Base-by-base conservation (phyloP, 92 coral and sea anemone species). In the Epizoanthus rinbou region DNA sequence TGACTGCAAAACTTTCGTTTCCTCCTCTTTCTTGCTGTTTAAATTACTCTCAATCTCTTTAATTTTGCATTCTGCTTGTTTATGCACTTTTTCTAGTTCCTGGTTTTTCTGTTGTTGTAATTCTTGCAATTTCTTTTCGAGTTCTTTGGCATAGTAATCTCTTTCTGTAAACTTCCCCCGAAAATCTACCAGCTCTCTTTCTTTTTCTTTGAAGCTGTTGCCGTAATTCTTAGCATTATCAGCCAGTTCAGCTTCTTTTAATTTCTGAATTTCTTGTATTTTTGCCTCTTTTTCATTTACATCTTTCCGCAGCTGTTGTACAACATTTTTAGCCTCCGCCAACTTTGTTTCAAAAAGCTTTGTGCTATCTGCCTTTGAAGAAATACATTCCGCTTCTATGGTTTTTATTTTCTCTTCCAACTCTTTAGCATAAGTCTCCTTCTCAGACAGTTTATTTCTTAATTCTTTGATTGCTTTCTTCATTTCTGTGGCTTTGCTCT, bases 391-490 rank as follows among this genome's bases (percentile, higher is more conserved):
- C 21, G 92, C 89, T 54, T 87, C 93, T 13, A 74, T 33, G 16
- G 64, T 43, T 64, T 85, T 94, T 31, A 97, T n/a, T 75, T 88
- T 92, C 21, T 94, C 96, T 59, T 92, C 94, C 2, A 94, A 82
- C 43, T 90, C 88, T 63, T 90, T 89, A 0, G 84, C 97, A 31
- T 91, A 89, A 45, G 81, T 87, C 80, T 97, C 99, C 64, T 92
- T 97, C 62, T 92, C 97, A 28, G 95, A 84, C 28, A 97, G 90
- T 69, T 94, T 97, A 54, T 81, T 88, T 69, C 99, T 85, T 4
- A 97, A 80, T 66, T 97, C 98, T 81, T 97, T 97, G n/a, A 97
- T 95, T 8, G 95, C 86, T 79, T 97, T 97, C 82, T 97, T 97
- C 98, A 97, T 94, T 76, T 97, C 99, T 18, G 87, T 90, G 1